These are phyloP conservation scores for Apostichopus japonicus DNA, from an alignment of 35 echinoderm and acorn worm genomes.

Conservation along the genomic window DNA sequence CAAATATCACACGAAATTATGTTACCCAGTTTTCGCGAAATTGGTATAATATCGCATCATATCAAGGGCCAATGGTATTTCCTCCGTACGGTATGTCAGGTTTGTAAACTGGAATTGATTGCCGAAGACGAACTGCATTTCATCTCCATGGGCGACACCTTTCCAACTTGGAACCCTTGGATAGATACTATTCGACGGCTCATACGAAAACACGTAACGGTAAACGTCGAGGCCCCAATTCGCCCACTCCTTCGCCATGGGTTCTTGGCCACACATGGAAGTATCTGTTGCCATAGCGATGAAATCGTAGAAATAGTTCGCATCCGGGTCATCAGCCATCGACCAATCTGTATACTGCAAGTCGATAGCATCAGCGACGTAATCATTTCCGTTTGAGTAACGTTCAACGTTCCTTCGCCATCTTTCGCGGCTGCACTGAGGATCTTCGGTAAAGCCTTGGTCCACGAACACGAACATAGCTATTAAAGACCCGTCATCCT, in stretches of 20 bases:
- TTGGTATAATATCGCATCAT: slow-evolving; percentile 68
- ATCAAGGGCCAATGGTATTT: slow-evolving; percentile 29
- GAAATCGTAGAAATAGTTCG: slow-evolving; percentile 63
- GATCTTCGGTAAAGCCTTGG: slow-evolving; percentile 20
- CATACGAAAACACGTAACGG: slow-evolving; percentile 45
- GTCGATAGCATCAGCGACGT: slow-evolving; percentile 38
- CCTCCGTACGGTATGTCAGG: slow-evolving; percentile 22
- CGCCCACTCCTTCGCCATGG: slow-evolving; percentile 47
- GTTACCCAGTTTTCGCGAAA: slow-evolving; percentile 75
- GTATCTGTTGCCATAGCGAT: slow-evolving; percentile 59
- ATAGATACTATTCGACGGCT: slow-evolving; percentile 53
- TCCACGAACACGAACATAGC: slow-evolving; percentile 33
- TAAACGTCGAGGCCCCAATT: slow-evolving; percentile 37
- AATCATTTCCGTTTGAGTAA: slow-evolving; percentile 27
- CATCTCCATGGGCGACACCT: slow-evolving; percentile 62
- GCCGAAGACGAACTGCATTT: slow-evolving; percentile 73
- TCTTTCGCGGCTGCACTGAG: slow-evolving; percentile 22
- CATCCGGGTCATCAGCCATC: slow-evolving; percentile 15
- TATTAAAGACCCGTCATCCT: slow-evolving; percentile 64
- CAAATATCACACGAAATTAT: not conserved
- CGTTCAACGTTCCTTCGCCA: slow-evolving; percentile 36
- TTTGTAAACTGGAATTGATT: slow-evolving; percentile 67
- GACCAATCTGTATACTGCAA: slow-evolving; percentile 58
- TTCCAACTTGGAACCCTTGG: slow-evolving; percentile 45
- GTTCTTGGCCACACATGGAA: slow-evolving; percentile 34